A percentile compares a stretch with the other conserved stretches of the same genome.
These are phyloP conservation scores for Boleophthalmus pectinirostris DNA, from an alignment of 2,113 vertebrate species.

Conservation along the genomic window DNA sequence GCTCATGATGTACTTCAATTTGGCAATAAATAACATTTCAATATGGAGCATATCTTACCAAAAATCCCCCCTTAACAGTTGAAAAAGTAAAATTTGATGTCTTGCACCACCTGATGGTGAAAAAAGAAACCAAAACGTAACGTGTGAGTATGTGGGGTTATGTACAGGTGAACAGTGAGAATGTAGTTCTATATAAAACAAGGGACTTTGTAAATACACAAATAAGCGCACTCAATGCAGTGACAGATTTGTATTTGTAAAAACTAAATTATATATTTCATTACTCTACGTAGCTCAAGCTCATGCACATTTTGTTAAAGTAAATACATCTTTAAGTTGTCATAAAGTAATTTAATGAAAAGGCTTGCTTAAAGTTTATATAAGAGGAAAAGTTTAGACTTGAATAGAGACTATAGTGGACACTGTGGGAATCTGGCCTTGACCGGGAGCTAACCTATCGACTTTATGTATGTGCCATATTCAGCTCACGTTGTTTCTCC, in stretches of 20 bases:
- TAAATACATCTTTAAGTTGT: constrained; percentile 24
- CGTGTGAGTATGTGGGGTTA: constrained; percentile 2
- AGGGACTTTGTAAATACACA: constrained; percentile 39
- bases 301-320: neutral
- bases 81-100: neutral
- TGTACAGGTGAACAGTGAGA: constrained; percentile 23
- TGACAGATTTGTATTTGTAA: constrained; percentile 32
- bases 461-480: constrained; percentile 33
- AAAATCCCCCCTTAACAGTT: neutral
- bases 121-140: constrained; percentile 11
- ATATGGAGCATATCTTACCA: neutral
- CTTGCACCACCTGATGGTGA: constrained; percentile 12
- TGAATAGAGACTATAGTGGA: constrained; percentile 12
- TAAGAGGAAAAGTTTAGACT: constrained; percentile 30
- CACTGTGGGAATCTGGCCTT: constrained; percentile 15
- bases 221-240: constrained; percentile 23
- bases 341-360: neutral
- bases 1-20: neutral
- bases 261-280: constrained; percentile 33
- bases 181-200: constrained; percentile 35
- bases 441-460: constrained; percentile 51
- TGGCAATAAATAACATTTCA: neutral
- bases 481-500: constrained; percentile 13
- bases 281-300: neutral
- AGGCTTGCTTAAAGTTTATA: constrained; percentile 26